These are phyloP conservation scores for Centropyge bicolor DNA, from an alignment of 2,797 vertebrate species.

Conservation along the genomic window DNA sequence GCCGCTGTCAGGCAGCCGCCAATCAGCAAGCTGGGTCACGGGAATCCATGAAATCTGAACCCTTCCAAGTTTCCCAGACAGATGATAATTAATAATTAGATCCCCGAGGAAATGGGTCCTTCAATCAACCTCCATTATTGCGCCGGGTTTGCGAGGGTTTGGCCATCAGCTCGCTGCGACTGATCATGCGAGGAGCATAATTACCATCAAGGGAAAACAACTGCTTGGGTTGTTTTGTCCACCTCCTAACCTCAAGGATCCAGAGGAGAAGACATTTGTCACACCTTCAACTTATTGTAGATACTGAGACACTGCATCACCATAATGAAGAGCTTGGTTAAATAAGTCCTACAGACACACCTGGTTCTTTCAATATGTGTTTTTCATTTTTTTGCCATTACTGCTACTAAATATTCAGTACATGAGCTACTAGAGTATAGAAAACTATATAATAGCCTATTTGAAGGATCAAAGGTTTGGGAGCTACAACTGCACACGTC, in stretches of 20 bases:
- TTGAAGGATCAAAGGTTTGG: background rate
- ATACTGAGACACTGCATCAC: background rate
- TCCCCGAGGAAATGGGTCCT: slow-evolving; percentile 68
- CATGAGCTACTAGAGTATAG: background rate
- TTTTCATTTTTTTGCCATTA: background rate
- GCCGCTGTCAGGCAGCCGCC: slow-evolving; percentile 45
- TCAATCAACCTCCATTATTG: slow-evolving; percentile 66
- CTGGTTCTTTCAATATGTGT: background rate
- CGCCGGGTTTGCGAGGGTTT: slow-evolving; percentile 34
- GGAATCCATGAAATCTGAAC: slow-evolving; percentile 59
- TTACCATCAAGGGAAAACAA: slow-evolving; percentile 64
- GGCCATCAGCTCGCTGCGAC: slow-evolving; percentile 42
- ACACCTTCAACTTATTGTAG: slow-evolving; percentile 1
- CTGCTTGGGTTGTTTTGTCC: slow-evolving; percentile 47
- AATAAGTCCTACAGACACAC: background rate
- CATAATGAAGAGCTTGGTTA: background rate
- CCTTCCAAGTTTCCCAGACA: slow-evolving; percentile 50
- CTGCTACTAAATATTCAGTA: background rate
- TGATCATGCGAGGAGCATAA: slow-evolving; percentile 63
- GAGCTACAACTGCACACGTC: background rate
- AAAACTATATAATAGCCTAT: background rate
- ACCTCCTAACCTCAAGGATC: slow-evolving; percentile 22
- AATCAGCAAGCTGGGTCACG: slow-evolving; percentile 64
- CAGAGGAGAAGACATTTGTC: slow-evolving; percentile 39
- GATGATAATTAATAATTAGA: slow-evolving; percentile 73